Percentiles rank a stretch among this genome's conserved stretches.
Conservation (phyloP, 2,113 vertebrate genomes). For the Formicarius rufipectus region DNA sequence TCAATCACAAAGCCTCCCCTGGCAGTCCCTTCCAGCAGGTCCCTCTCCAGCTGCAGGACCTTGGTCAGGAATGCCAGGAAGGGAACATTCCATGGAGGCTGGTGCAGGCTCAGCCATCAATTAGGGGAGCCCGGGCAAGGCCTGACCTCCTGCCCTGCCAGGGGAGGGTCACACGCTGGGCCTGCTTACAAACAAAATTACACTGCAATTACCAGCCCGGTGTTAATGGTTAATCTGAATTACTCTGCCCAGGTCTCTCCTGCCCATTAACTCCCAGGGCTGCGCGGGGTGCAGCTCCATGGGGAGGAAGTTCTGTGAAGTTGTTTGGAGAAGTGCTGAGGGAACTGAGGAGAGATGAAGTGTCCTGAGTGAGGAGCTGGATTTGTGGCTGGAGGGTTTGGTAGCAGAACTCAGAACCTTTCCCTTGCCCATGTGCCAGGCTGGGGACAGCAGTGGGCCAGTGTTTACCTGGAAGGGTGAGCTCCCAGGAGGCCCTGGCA, state of each 20-base stretch:
- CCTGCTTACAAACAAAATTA: conserved; percentile 50
- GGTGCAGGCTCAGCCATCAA: conserved; percentile 18
- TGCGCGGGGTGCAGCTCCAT: not conserved
- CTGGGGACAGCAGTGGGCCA: not conserved
- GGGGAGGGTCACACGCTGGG: conserved; percentile 40
- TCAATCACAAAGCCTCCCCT: not conserved
- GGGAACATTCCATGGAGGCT: not conserved
- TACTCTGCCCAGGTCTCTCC: conserved; percentile 2
- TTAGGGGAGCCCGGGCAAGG: not conserved
- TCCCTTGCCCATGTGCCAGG: not conserved
- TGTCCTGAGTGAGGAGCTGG: not conserved
- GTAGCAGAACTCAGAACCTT: not conserved
- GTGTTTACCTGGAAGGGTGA: no score
- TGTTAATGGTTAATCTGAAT: conserved; percentile 62
- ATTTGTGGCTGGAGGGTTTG: not conserved
- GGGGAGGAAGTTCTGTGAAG: not conserved
- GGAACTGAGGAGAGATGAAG: not conserved
- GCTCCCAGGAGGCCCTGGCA: not conserved
- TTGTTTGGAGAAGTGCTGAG: not conserved
- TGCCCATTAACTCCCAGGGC: conserved; percentile 6
- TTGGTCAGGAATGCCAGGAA: not conserved
- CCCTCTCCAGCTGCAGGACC: not conserved
- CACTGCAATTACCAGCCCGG: conserved; percentile 48
- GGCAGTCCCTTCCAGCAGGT: not conserved
- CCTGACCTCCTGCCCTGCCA: conserved; percentile 22